Conservation (phyloP, 2,797 vertebrate species). For the Helarctos malayanus region DNA sequence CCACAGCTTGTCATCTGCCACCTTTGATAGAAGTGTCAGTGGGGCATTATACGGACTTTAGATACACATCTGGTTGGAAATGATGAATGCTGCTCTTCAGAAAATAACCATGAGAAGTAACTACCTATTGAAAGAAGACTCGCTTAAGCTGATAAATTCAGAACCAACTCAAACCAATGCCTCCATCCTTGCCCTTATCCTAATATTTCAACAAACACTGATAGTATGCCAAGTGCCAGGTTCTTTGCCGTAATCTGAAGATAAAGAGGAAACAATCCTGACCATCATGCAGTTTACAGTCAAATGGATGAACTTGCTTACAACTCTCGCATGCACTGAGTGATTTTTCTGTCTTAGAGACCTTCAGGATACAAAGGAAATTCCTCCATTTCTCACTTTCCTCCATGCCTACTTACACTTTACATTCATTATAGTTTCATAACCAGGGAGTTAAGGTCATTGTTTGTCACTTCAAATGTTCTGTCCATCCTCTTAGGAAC, state of each 20-base stretch:
- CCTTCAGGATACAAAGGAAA: conserved; percentile 51
- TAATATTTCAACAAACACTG: not conserved
- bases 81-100: conserved; percentile 8
- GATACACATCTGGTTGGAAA: not conserved
- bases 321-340: not conserved
- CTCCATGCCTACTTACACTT: not conserved
- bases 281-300: not conserved
- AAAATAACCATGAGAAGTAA: conserved; percentile 40
- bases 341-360: not conserved
- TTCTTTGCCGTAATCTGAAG: not conserved
- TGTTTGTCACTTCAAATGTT: not conserved
- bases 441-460: not conserved
- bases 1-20: not conserved
- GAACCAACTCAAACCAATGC: not conserved
- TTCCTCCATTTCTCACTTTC: conserved; percentile 22
- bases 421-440: conserved; percentile 23
- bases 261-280: not conserved
- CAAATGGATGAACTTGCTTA: not conserved
- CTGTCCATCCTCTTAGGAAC: not conserved
- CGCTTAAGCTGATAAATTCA: not conserved
- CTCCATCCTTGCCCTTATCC: not conserved
- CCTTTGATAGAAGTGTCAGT: conserved; percentile 5
- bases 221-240: not conserved
- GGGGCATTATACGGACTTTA: not conserved
- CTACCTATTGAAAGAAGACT: not conserved